Evolutionary conservation across 2,797 vertebrate genomes (phyloP).

Genomic region (Enoplosus armatus): DNA sequence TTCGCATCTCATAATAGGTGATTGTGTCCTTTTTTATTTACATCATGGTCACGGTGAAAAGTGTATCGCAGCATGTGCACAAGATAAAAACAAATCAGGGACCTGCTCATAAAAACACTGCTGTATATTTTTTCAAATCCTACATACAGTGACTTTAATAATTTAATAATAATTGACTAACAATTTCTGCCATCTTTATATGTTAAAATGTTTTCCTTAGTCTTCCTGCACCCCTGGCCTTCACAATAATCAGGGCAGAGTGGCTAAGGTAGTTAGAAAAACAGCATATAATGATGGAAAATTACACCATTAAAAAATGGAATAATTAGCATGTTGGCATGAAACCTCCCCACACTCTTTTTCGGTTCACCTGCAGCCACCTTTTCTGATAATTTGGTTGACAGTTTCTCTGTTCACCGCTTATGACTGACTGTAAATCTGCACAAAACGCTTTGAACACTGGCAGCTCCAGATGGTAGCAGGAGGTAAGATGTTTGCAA

Average conservation of each 20-base stretch:
- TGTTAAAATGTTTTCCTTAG: constrained; percentile 16
- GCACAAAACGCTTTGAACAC: constrained; percentile 20
- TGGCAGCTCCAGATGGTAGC: constrained; percentile 32
- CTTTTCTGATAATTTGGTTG: constrained; percentile 10
- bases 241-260: constrained; percentile 9
- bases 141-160: no score
- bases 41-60: neutral
- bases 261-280: neutral
- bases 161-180: no score
- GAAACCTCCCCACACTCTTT: constrained; percentile 12
- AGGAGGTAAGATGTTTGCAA: constrained; percentile 14
- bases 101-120: no score
- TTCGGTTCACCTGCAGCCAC: neutral
- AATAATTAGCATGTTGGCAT: constrained; percentile 53
- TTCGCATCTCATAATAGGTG: constrained; percentile 21
- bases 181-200: neutral
- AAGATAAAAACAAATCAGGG: no score
- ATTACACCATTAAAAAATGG: constrained; percentile 49
- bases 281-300: constrained; percentile 11
- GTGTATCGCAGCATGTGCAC: no score
- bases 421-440: constrained; percentile 8
- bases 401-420: constrained; percentile 12
- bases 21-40: neutral
- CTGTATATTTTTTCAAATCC: no score
- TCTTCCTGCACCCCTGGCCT: constrained; percentile 16